A percentile compares a stretch with the other conserved stretches of the same genome.
phyloP scores from a whole-genome alignment of 2,113 vertebrate genomes.

The Cololabis saira region DNA sequence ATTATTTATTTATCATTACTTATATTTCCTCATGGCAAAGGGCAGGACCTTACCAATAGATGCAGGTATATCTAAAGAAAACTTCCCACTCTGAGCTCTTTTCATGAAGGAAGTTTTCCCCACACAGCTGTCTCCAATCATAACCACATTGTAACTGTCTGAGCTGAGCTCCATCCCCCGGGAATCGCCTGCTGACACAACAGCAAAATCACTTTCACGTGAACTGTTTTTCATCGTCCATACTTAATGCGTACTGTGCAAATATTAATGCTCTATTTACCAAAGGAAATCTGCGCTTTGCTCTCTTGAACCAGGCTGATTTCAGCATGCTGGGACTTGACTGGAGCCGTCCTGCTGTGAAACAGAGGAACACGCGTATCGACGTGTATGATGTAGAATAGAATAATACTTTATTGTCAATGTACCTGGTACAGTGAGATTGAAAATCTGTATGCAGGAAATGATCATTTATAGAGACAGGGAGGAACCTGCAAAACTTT shows the following conservation, averaged over 20 bases:
- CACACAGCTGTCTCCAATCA: conserved; percentile 89
- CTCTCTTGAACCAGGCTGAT: conserved; percentile 10
- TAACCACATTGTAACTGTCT: conserved; percentile 86
- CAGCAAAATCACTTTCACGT: not conserved
- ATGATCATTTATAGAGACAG: not conserved
- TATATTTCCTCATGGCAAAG: too few species aligned
- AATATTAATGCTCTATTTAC: conserved; percentile 38
- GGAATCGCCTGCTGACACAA: conserved; percentile 13
- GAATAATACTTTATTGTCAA: too few species aligned
- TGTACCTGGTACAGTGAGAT: too few species aligned
- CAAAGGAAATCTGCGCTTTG: conserved; percentile 22
- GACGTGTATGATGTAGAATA: not conserved
- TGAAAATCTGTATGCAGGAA: not conserved
- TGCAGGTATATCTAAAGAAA: conserved; percentile 70
- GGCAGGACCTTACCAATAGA: conserved; percentile 86
- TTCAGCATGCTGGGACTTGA: not conserved
- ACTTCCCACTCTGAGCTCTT: conserved; percentile 81
- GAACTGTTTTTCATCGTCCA: not conserved
- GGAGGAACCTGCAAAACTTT: not conserved
- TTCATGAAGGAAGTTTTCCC: conserved; percentile 93
- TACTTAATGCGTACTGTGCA: not conserved
- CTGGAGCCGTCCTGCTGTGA: conserved; percentile 37
- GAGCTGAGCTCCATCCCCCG: conserved; percentile 36
- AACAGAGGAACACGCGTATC: conserved; percentile 8
- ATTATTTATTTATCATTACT: too few species aligned